Conservation (phyloP, 2,888 invertebrate species). For the Lottia gigantea region DNA sequence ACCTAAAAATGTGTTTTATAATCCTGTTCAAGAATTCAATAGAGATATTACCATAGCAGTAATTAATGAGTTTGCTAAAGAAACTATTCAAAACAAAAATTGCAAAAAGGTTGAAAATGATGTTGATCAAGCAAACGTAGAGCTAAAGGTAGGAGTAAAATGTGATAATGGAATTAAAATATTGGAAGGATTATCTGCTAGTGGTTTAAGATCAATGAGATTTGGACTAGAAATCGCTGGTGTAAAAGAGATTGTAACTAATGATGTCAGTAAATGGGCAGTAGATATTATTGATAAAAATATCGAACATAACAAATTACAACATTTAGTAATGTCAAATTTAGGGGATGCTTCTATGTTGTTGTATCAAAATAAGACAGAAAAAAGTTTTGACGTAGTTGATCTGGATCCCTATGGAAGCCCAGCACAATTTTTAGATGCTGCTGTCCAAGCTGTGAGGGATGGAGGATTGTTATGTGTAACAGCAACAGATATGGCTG, state of each 20-base stretch:
- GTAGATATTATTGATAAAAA: slow-evolving; percentile 87
- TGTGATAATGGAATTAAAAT: slow-evolving; percentile 71
- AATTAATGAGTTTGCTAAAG: slow-evolving; percentile 52
- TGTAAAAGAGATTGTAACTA: slow-evolving; percentile 81
- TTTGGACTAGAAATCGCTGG: slow-evolving; percentile 94
- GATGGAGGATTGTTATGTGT: slow-evolving; percentile 86
- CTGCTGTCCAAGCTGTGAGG: slow-evolving; percentile 62
- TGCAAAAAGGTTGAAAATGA: neutral
- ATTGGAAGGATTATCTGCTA: slow-evolving; percentile 94
- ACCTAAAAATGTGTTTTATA: slow-evolving; percentile 87
- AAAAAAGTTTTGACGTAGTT: slow-evolving; percentile 83
- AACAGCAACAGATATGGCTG: slow-evolving; percentile 95
- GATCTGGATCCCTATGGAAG: slow-evolving; percentile 99
- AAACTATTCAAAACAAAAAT: neutral
- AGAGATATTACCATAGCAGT: slow-evolving; percentile 80
- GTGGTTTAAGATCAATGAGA: slow-evolving; percentile 93
- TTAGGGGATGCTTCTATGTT: slow-evolving; percentile 83
- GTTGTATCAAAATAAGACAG: slow-evolving; percentile 73
- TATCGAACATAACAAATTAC: slow-evolving; percentile 80
- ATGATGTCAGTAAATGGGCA: slow-evolving; percentile 87
- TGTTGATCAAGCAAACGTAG: neutral
- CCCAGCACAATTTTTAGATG: slow-evolving; percentile 85
- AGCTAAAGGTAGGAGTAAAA: slow-evolving; percentile 42
- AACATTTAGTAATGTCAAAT: slow-evolving; percentile 79
- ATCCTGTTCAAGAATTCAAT: slow-evolving; percentile 94